Conservation (phyloP, 2,888 invertebrate genomes). For the Hemithea aestivaria region DNA sequence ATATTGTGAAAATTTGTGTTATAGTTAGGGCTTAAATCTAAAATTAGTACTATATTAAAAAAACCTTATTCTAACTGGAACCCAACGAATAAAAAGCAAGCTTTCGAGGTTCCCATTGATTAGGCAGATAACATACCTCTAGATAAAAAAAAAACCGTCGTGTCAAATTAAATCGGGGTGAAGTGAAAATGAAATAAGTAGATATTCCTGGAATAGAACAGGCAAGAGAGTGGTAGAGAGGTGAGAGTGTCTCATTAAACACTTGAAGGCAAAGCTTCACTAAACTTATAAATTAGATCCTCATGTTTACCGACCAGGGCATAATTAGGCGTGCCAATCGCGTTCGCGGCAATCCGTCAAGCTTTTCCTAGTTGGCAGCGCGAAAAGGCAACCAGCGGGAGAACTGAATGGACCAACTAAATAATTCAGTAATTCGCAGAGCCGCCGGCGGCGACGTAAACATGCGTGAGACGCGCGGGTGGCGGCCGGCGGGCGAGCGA, state of each 20-base stretch:
- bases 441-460: constrained; percentile 75
- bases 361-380: constrained; percentile 62
- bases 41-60: no score
- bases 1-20: no score
- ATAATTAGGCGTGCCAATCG: constrained; percentile 61
- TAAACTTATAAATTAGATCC: constrained; percentile 34
- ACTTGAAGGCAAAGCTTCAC: constrained; percentile 15
- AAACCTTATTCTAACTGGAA: no score
- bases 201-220: background rate
- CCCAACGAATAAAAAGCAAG: no score
- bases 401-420: constrained; percentile 78
- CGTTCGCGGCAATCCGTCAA: constrained; percentile 59
- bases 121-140: no score
- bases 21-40: no score
- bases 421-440: constrained; percentile 77
- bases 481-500: constrained; percentile 43
- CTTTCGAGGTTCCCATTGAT: no score
- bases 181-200: constrained; percentile 1
- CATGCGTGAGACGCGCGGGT: constrained; percentile 66
- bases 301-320: constrained; percentile 41
- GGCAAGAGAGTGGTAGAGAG: background rate
- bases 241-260: constrained; percentile 9
- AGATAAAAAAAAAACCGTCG: no score
- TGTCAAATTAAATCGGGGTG: background rate
- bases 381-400: constrained; percentile 69